phyloP scores from a whole-genome alignment of 2,888 invertebrate genomes.

The Lottia gigantea region DNA sequence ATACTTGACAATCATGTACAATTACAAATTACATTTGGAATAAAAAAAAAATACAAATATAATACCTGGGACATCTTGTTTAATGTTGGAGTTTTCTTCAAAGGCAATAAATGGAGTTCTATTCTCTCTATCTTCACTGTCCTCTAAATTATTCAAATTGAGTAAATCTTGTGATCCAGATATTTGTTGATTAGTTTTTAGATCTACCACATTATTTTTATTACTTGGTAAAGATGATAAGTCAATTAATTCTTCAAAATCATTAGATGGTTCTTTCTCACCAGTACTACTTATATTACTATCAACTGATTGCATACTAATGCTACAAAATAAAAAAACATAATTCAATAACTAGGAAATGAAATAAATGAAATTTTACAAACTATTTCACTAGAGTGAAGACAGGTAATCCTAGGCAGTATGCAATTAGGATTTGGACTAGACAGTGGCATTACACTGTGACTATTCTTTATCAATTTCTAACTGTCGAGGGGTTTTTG shows the following conservation, averaged over 20 bases:
- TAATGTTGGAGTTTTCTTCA: conserved; percentile 56
- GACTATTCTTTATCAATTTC: too few relatives aligned
- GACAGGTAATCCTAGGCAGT: conserved; percentile 27
- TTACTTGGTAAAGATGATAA: conserved; percentile 48
- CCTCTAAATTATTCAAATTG: conserved; percentile 49
- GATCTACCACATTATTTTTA: conserved; percentile 31
- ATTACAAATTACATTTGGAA: too few relatives aligned
- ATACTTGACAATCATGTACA: too few relatives aligned
- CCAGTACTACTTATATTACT: conserved; percentile 20
- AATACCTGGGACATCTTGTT: conserved; percentile 59
- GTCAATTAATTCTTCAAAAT: conserved; percentile 59
- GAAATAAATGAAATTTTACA: background rate
- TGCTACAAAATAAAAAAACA: conserved; percentile 25
- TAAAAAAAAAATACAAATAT: too few relatives aligned
- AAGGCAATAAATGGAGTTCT: conserved; percentile 56
- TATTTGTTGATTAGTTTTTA: conserved; percentile 31
- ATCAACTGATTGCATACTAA: conserved; percentile 33
- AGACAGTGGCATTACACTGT: too few relatives aligned
- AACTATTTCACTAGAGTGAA: background rate
- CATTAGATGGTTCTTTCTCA: conserved; percentile 19
- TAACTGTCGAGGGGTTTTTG: too few relatives aligned
- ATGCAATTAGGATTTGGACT: conserved; percentile 13
- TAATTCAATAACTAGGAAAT: background rate
- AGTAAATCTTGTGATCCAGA: conserved; percentile 42
- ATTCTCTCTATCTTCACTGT: conserved; percentile 37